Conservation (phyloP, 2,113 vertebrate genomes). For the Tupaia tana region DNA sequence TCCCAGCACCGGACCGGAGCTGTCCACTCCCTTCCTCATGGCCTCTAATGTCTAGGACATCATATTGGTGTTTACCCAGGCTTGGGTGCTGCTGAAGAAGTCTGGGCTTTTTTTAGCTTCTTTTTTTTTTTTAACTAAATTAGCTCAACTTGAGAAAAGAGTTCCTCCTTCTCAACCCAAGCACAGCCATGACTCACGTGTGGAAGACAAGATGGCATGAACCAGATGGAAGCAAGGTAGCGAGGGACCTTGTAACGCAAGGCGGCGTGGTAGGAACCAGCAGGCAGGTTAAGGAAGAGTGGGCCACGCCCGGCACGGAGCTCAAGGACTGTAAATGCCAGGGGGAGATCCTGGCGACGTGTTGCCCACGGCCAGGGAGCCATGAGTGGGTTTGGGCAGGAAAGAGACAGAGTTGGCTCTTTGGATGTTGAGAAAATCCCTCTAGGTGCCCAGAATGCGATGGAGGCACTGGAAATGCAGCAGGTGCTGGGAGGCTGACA, state of each 20-base stretch:
- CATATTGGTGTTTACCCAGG: no score
- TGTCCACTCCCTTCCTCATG: not conserved
- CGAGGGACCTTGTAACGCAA: not conserved
- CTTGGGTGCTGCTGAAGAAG: not conserved
- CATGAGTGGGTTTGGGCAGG: not conserved
- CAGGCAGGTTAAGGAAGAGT: not conserved
- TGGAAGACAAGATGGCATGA: not conserved
- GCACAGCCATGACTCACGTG: not conserved
- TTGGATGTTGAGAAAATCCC: not conserved
- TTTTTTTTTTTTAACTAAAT: not conserved
- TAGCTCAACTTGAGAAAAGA: fast-evolving
- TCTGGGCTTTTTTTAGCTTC: not conserved
- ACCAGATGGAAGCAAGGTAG: not conserved
- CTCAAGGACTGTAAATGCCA: not conserved
- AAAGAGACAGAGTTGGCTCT: not conserved
- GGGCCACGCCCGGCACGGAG: not conserved
- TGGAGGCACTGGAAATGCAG: not conserved
- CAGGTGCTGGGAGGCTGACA: not conserved
- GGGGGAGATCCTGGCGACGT: no score
- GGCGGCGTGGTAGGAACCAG: no score
- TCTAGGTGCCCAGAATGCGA: not conserved
- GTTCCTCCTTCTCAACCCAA: not conserved
- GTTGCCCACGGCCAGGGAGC: not conserved
- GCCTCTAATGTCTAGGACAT: not conserved
- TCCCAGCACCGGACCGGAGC: not conserved